Percentiles rank a stretch among this genome's conserved stretches.
Conservation (phyloP, 2,888 invertebrate genomes). For the Scrobipalpa costella region DNA sequence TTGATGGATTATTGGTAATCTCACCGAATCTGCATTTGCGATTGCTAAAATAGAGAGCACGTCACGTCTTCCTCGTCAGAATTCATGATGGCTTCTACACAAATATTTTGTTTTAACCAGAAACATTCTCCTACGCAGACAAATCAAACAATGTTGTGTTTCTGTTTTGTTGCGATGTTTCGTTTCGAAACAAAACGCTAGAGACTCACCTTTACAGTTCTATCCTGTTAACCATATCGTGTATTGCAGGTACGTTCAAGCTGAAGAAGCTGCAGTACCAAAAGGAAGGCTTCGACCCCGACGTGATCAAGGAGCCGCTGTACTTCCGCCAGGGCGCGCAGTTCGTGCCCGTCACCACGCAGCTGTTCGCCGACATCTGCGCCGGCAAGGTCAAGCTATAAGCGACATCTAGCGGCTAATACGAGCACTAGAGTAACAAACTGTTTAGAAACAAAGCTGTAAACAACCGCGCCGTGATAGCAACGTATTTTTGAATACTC, state of each 20-base stretch:
- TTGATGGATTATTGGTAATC: too few species aligned
- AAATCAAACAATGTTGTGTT: too few species aligned
- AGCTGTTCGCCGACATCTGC: slow-evolving; percentile 82
- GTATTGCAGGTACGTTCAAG: slow-evolving; percentile 91
- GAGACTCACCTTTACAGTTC: neutral
- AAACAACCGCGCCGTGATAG: neutral
- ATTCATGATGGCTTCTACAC: too few species aligned
- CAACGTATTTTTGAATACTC: neutral
- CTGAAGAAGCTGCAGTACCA: slow-evolving; percentile 93
- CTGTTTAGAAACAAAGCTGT: too few species aligned
- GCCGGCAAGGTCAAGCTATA: slow-evolving; percentile 72
- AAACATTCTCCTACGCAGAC: too few species aligned
- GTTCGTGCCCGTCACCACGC: slow-evolving; percentile 82
- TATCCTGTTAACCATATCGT: neutral
- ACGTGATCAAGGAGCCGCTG: slow-evolving; percentile 86
- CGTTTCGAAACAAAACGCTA: too few species aligned
- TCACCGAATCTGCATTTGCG: too few species aligned
- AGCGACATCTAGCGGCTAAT: slow-evolving; percentile 29
- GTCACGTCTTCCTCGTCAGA: too few species aligned
- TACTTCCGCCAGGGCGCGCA: slow-evolving; percentile 82
- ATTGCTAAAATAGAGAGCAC: too few species aligned
- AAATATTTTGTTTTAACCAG: too few species aligned
- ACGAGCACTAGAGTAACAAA: neutral
- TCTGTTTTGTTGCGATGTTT: too few species aligned
- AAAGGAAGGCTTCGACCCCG: slow-evolving; percentile 90